Conservation (phyloP, 1,140 invertebrate species). For the Conopomorpha cramerella region DNA sequence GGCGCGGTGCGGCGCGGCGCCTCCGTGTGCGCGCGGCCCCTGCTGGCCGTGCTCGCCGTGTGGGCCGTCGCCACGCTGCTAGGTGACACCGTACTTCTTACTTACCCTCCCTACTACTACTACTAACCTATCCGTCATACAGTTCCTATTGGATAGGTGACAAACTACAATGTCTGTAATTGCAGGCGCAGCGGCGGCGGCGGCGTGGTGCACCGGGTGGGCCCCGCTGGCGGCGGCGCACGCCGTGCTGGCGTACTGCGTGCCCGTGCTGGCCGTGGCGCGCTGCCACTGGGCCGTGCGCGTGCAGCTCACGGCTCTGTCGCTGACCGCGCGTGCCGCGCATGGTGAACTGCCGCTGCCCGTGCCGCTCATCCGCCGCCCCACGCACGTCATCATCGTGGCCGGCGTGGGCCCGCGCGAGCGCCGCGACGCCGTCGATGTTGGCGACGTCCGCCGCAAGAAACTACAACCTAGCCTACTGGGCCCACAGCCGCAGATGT, state of each 20-base stretch:
- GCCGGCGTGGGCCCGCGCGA: slow-evolving; percentile 61
- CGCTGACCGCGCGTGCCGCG: slow-evolving; percentile 66
- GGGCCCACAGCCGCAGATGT: slow-evolving; percentile 63
- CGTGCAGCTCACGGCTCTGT: slow-evolving; percentile 72
- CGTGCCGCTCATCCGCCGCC: slow-evolving; percentile 68
- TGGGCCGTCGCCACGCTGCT: slow-evolving; percentile 50
- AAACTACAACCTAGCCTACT: slow-evolving; percentile 46
- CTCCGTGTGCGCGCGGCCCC: slow-evolving; percentile 45
- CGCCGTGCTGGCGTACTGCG: slow-evolving; percentile 43
- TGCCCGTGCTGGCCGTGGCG: slow-evolving; percentile 59
- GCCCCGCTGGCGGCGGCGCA: slow-evolving; percentile 45
- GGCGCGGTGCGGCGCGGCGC: slow-evolving; percentile 64
- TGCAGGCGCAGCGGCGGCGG: slow-evolving; percentile 30
- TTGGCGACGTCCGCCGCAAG: slow-evolving; percentile 38
- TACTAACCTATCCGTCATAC: too few species aligned
- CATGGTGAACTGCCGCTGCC: slow-evolving; percentile 70
- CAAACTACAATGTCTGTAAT: too few species aligned
- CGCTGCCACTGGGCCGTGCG: slow-evolving; percentile 71
- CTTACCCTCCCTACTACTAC: too few species aligned
- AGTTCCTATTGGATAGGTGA: too few species aligned
- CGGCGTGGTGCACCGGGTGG: slow-evolving; percentile 24
- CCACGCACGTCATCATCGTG: slow-evolving; percentile 77
- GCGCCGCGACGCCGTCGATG: slow-evolving; percentile 46
- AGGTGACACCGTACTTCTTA: slow-evolving; percentile 18
- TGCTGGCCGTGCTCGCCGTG: slow-evolving; percentile 39